Base-by-base conservation (phyloP, 2,797 vertebrate species). In the Sebastiscus tertius region DNA sequence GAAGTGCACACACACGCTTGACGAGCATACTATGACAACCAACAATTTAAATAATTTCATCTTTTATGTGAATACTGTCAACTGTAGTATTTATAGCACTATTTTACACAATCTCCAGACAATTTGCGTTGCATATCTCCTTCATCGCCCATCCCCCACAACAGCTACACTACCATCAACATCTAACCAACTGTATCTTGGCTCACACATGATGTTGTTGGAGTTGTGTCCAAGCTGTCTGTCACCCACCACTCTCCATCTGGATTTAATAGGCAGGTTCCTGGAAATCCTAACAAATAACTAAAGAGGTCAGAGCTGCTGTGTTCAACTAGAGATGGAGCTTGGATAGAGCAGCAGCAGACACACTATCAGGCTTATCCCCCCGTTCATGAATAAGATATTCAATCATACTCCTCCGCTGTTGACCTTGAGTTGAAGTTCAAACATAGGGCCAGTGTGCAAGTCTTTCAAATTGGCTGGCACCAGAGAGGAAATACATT, bases 191-290 rank as follows among this genome's bases (percentile, higher is more conserved):
- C 80, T 39, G 58, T 77, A 64, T 78, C 65, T 82, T 39, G 27
- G 72, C 68, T 88, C 54, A 85, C 72, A 66, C 62, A 70, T 56
- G n/a, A 66, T 82, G 59, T 75, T 75, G 65, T 81, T 34, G 42
- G 78, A 87, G 62, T 77, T 84, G 71, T 79, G 74, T 74, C 71
- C 77, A 80, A 87, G 77, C 90, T 89, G 83, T 88, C 82, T 36
- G 9, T 92, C 90, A 89, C 66, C 85, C 66, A 82, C 84, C 70
- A 24, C 76, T 77, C 54, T 87, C 90, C 79, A 77, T 86, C 83
- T 89, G 79, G 79, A 83, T 85, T 86, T 74, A 82, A 79, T 74
- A 70, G 77, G 75, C 79, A 82, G 84, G 72, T 87, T 88, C 63
- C 74, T 79, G 76, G 68, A 87, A 84, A 86, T 72, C 79, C 67